These are phyloP conservation scores for Sycophila sp. DNA, from an alignment of 1,140 invertebrate genomes.

Conservation along the genomic window DNA sequence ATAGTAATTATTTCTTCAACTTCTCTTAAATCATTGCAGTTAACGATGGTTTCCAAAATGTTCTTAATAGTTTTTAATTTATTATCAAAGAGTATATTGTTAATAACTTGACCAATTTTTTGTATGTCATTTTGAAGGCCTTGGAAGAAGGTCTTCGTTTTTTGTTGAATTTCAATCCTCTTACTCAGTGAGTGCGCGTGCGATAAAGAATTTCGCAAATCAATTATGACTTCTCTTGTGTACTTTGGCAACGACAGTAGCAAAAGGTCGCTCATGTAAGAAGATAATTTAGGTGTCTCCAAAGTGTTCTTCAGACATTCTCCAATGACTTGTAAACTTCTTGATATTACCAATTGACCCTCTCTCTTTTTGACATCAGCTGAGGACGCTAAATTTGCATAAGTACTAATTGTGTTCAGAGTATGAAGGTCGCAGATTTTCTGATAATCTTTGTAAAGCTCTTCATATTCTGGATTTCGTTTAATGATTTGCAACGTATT, in stretches of 20 bases:
- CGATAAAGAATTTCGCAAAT: background rate
- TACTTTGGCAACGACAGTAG: conserved; percentile 5
- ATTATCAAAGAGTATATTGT: background rate
- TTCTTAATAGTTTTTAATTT: background rate
- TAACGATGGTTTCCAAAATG: background rate
- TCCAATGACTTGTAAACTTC: conserved; percentile 6
- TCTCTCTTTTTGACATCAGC: background rate
- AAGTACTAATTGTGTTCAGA: conserved; percentile 5
- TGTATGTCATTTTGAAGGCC: background rate
- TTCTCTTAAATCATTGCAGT: background rate
- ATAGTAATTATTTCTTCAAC: background rate
- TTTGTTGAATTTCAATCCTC: conserved; percentile 12
- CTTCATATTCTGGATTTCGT: background rate
- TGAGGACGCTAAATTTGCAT: background rate
- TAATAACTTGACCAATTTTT: background rate
- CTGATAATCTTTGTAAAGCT: conserved; percentile 14
- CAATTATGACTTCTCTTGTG: conserved; percentile 1
- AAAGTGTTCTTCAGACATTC: conserved; percentile 12
- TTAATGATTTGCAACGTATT: background rate
- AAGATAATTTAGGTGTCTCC: conserved; percentile 9
- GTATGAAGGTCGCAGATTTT: conserved; percentile 7
- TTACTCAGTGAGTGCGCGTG: background rate
- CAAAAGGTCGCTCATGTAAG: background rate
- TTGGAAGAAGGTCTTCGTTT: background rate
- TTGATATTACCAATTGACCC: background rate